Percentiles rank a stretch among this genome's conserved stretches.
phyloP scores from a whole-genome alignment of 2,113 vertebrate species.

The Odontophorus gujanensis region DNA sequence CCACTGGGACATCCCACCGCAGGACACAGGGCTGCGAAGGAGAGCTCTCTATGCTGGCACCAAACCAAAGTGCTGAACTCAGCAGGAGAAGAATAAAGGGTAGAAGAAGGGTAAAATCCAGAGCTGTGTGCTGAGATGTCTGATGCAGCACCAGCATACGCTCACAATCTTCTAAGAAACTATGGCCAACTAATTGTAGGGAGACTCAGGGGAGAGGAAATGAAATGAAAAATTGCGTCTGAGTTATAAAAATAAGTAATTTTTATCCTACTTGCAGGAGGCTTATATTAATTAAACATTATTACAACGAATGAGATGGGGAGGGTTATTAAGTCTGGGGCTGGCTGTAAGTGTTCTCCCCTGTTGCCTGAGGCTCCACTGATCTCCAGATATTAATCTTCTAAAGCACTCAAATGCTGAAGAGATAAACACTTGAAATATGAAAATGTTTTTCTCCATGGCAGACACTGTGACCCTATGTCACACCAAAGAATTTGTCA shows the following conservation, averaged over 20 bases:
- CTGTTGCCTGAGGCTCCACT: constrained; percentile 73
- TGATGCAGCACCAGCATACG: background rate
- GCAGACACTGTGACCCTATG: constrained; percentile 63
- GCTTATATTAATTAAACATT: constrained; percentile 88
- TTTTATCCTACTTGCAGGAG: constrained; percentile 80
- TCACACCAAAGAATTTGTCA: constrained; percentile 51
- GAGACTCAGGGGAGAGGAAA: constrained; percentile 78
- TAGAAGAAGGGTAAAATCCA: background rate
- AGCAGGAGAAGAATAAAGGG: background rate
- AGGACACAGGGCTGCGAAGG: background rate
- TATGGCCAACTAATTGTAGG: constrained; percentile 77
- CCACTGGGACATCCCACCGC: background rate
- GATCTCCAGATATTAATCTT: constrained; percentile 80
- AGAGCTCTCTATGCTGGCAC: background rate
- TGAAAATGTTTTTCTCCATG: constrained; percentile 79
- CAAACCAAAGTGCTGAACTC: background rate
- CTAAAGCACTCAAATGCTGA: constrained; percentile 79
- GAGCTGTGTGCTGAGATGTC: background rate
- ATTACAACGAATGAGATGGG: constrained; percentile 77
- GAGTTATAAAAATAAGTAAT: constrained; percentile 86
- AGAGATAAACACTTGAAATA: constrained; percentile 86
- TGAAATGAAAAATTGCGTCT: constrained; percentile 80
- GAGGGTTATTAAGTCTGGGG: constrained; percentile 75
- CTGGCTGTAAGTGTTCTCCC: constrained; percentile 76
- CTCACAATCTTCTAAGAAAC: constrained; percentile 22